These are phyloP conservation scores for Macroglossus sobrinus DNA, from an alignment of 2,113 vertebrate species.

Conservation along the genomic window DNA sequence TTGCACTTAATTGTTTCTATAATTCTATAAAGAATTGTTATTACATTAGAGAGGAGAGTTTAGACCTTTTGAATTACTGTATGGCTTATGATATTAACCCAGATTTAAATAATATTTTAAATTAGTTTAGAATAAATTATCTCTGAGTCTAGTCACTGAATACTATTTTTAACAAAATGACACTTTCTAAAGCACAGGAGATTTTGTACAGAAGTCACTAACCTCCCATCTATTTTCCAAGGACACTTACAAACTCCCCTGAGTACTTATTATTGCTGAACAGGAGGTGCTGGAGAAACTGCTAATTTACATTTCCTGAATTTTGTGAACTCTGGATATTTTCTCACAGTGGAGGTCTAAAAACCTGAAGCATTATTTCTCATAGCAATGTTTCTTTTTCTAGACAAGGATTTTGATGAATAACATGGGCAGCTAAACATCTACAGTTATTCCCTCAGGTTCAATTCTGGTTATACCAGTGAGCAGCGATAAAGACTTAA, in stretches of 20 bases:
- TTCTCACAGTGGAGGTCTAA: neutral
- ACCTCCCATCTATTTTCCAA: neutral
- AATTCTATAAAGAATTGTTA: neutral
- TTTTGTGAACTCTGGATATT: constrained; percentile 26
- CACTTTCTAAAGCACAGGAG: neutral
- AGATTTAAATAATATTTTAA: constrained; percentile 7
- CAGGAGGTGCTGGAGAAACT: neutral
- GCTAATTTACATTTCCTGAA: constrained; percentile 32
- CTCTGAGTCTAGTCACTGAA: neutral
- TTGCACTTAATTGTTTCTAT: neutral
- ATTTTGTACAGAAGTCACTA: constrained; percentile 12
- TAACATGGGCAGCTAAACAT: neutral
- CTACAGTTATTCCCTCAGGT: constrained; percentile 7
- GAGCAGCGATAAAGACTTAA: neutral
- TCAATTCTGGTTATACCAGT: neutral
- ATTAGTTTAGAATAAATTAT: neutral
- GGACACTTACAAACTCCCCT: neutral
- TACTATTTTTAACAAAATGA: neutral
- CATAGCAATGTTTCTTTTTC: neutral
- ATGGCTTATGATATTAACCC: neutral
- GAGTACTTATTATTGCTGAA: constrained; percentile 22
- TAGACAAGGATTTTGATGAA: constrained; percentile 26
- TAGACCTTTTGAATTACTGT: neutral
- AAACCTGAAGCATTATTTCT: neutral
- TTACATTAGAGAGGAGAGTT: neutral